Evolutionary conservation across 2,888 invertebrate genomes (phyloP).

Genomic region (Drosophila rubida): DNA sequence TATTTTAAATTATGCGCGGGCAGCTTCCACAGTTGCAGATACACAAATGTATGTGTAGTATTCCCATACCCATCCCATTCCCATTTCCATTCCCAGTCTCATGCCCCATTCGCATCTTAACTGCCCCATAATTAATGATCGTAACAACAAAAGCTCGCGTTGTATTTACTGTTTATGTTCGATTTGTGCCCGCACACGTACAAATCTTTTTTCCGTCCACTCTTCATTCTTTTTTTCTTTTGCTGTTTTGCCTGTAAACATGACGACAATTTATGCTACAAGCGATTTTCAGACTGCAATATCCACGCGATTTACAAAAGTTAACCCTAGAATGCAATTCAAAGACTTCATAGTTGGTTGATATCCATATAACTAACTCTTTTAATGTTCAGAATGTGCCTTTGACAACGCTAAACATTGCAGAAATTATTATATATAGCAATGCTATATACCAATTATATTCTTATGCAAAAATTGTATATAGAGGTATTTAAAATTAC

Average conservation of each 20-base stretch:
- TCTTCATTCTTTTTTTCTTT: background rate
- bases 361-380: background rate
- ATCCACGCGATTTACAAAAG: slow-evolving; percentile 43
- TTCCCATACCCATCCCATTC: background rate
- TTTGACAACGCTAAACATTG: slow-evolving; percentile 21
- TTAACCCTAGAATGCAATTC: slow-evolving; percentile 19
- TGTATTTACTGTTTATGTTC: slow-evolving; percentile 71
- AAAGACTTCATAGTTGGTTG: background rate
- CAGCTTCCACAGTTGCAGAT: slow-evolving; percentile 38
- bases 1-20: slow-evolving; percentile 38
- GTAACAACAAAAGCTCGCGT: slow-evolving; percentile 65
- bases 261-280: slow-evolving; percentile 69
- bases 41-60: background rate
- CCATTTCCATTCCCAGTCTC: background rate
- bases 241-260: slow-evolving; percentile 57
- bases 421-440: background rate
- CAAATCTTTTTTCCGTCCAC: slow-evolving; percentile 16
- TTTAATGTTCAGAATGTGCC: slow-evolving; percentile 1
- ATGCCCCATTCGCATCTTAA: slow-evolving; percentile 42
- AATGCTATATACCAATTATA: too few relatives aligned
- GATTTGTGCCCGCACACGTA: slow-evolving; percentile 39
- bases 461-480: too few relatives aligned
- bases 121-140: slow-evolving; percentile 73
- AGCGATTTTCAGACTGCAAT: slow-evolving; percentile 49
- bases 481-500: too few relatives aligned